Percentiles rank a stretch among this genome's conserved stretches.
Evolutionary conservation across 2,797 vertebrate species (phyloP).

Genomic region (Xyrichtys novacula): DNA sequence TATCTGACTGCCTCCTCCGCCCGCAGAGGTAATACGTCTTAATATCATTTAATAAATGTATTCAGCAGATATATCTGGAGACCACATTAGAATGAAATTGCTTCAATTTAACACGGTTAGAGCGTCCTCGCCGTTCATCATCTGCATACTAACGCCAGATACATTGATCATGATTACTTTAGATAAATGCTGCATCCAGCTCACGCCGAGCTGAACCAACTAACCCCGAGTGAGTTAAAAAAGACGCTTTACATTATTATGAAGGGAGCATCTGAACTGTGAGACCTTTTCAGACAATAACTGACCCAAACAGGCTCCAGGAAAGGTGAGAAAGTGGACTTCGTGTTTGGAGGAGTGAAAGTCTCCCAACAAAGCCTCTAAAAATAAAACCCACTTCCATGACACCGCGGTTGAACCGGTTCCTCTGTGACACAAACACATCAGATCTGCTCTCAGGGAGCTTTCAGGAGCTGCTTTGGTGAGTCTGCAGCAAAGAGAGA

Average conservation of each 20-base stretch:
- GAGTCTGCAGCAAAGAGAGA: too few relatives aligned
- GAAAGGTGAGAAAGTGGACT: too few relatives aligned
- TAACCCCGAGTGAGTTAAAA: neutral
- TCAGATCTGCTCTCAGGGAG: neutral
- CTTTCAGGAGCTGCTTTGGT: neutral
- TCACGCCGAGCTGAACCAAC: too few relatives aligned
- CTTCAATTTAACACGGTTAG: slow-evolving; percentile 58
- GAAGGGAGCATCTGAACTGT: too few relatives aligned
- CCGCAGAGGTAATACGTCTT: slow-evolving; percentile 51
- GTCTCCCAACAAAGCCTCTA: neutral
- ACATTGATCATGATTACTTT: slow-evolving; percentile 48
- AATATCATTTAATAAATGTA: slow-evolving; percentile 65
- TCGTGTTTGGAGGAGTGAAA: too few relatives aligned
- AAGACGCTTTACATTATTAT: neutral
- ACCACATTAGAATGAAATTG: slow-evolving; percentile 63
- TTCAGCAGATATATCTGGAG: slow-evolving; percentile 63
- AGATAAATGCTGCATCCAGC: slow-evolving; percentile 29
- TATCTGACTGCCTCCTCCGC: neutral
- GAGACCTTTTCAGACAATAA: too few relatives aligned
- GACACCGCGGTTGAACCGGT: neutral
- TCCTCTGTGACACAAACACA: slow-evolving; percentile 3
- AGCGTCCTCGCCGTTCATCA: slow-evolving; percentile 27
- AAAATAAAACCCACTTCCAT: too few relatives aligned
- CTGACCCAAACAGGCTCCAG: too few relatives aligned
- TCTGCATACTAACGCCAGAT: slow-evolving; percentile 19